phyloP scores from a whole-genome alignment of 2,113 vertebrate species.

The Aldabrachelys gigantea region DNA sequence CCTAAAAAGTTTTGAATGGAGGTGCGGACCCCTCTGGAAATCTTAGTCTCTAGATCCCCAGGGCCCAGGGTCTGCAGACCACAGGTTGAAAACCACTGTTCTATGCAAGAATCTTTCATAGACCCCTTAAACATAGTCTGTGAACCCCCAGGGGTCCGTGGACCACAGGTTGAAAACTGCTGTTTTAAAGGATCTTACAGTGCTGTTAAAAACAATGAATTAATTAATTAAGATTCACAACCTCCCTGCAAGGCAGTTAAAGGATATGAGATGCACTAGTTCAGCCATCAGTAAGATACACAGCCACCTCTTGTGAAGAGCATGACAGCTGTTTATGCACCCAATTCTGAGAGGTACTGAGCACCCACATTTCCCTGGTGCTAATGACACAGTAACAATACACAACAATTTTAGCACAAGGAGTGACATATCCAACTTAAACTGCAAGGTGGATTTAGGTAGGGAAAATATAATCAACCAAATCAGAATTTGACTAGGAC shows the following conservation, averaged over 20 bases:
- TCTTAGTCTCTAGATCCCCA: background rate
- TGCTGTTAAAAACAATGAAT: background rate
- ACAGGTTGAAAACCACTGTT: background rate
- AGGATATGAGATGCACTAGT: background rate
- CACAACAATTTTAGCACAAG: background rate
- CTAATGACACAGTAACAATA: background rate
- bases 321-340: background rate
- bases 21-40: background rate
- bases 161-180: background rate
- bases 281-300: background rate
- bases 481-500: background rate
- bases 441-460: background rate
- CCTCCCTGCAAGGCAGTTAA: background rate
- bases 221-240: background rate
- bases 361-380: background rate
- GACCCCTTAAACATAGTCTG: background rate
- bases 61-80: too few relatives aligned
- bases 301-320: background rate
- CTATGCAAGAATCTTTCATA: background rate
- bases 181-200: background rate
- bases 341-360: background rate
- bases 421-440: background rate
- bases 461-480: background rate
- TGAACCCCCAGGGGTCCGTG: background rate
- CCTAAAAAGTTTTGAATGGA: background rate